Conservation (phyloP, 2,113 vertebrate genomes). For the Thomomys bottae region DNA sequence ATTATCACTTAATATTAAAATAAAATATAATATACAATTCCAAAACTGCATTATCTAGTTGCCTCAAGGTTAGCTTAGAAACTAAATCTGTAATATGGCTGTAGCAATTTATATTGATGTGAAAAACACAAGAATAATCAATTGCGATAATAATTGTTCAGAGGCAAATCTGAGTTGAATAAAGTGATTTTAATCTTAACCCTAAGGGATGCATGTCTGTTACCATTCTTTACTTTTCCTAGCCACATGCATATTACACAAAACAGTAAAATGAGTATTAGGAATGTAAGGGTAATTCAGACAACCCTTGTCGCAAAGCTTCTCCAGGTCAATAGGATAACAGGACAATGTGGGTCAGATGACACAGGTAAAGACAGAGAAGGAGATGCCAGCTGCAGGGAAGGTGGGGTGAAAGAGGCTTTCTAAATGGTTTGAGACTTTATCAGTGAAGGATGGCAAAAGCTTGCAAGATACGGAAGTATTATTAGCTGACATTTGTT, state of each 20-base stretch:
- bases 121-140: slow-evolving; percentile 14
- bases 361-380: background rate
- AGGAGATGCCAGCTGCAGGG: no score
- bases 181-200: slow-evolving; percentile 17
- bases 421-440: no score
- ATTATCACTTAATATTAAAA: no score
- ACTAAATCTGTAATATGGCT: slow-evolving; percentile 22
- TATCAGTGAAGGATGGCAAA: no score
- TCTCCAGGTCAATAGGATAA: background rate
- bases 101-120: background rate
- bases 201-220: background rate
- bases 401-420: no score
- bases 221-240: slow-evolving; percentile 11
- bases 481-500: no score
- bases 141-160: background rate
- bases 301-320: background rate
- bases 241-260: background rate
- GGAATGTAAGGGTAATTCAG: background rate
- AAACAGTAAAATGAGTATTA: slow-evolving; percentile 8
- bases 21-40: no score
- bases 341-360: background rate
- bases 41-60: background rate
- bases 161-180: background rate
- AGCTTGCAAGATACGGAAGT: no score
- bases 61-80: slow-evolving; percentile 10